Percentiles rank a stretch among this genome's conserved stretches.
Conservation (phyloP, 2,113 vertebrate genomes). For the Sisor rabdophorus region DNA sequence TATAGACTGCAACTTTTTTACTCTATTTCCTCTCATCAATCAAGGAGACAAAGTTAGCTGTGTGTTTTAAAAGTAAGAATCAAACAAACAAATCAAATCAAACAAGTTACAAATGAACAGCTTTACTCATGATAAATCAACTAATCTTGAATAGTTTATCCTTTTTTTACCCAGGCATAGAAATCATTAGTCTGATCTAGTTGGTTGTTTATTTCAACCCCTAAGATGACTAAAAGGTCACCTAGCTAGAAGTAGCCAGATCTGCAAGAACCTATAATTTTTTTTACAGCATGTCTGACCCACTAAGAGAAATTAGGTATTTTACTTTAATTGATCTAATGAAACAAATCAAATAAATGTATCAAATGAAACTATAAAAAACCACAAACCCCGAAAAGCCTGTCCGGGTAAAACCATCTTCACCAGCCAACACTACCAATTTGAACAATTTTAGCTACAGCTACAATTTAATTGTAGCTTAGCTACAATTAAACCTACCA, state of each 20-base stretch:
- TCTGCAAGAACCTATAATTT: too few species aligned
- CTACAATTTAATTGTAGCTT: too few species aligned
- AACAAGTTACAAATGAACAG: neutral
- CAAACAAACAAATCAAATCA: too few species aligned
- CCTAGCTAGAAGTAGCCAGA: too few species aligned
- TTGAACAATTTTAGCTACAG: neutral
- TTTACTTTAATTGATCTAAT: too few species aligned
- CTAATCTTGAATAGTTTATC: neutral
- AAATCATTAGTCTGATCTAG: neutral
- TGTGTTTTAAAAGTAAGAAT: neutral
- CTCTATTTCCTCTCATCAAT: neutral
- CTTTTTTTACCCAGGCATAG: neutral
- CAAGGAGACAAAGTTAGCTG: neutral
- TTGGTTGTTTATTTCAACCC: neutral
- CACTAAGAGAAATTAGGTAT: too few species aligned
- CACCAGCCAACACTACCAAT: neutral
- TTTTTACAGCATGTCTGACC: too few species aligned
- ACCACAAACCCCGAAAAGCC: neutral
- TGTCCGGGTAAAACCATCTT: neutral
- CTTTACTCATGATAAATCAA: neutral
- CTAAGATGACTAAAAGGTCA: neutral
- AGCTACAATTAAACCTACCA: neutral
- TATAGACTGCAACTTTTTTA: too few species aligned
- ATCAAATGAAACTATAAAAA: neutral
- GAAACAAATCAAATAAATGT: neutral